Evolutionary conservation across 2,113 vertebrate genomes (phyloP), one percentile per base, ranked within the genome.

Genomic region (Coptodon rendalli): DNA sequence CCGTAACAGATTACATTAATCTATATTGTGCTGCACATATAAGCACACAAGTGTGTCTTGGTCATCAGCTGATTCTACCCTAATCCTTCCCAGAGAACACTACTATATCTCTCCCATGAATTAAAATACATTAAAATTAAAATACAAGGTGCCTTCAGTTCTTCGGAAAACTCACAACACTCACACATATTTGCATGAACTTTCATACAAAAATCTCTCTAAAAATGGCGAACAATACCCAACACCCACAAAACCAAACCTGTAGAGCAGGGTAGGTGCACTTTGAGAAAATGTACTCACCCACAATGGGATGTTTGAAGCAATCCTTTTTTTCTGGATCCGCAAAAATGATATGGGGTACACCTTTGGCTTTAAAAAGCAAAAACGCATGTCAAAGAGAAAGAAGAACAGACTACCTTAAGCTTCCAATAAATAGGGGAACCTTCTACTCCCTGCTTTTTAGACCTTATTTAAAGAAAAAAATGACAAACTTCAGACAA

Each of bases 271-370:
- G 8, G 29, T 9, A 63, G 6, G 9, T 59, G 24, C 24, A 43
- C 7, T 17, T 27, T 45, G 24, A 83, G n/a, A 83, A 3, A 11
- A 3, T 34, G 22, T 63, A 86, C 91, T 68, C n/a, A 94, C 93
- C 93, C 13, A 87, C 3, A 10, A 80, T 4, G 11, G 82, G 66
- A 3, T 61, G 2, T 6, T 6, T 52, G 5, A 8, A 3, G 1
- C 14, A 17, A 6, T 2, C 0, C 14, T 4, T 59, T 14, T 1
- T 1, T 9, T 1, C 0, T 5, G 17, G 4, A 9, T 29, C 4
- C 17, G 81, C 2, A 56, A 90, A 11, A 31, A 1, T 1, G 13
- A 94, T 82, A 3, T 0, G 2, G 7, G 93, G 92, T 22, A 93
- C 4, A 4, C 10, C 91, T 93, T 68, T 16, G 13, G 7, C 56